Percentiles rank a stretch among this genome's conserved stretches.
Conservation (phyloP, 2,797 vertebrate species). For the Eleutherodactylus coqui region DNA sequence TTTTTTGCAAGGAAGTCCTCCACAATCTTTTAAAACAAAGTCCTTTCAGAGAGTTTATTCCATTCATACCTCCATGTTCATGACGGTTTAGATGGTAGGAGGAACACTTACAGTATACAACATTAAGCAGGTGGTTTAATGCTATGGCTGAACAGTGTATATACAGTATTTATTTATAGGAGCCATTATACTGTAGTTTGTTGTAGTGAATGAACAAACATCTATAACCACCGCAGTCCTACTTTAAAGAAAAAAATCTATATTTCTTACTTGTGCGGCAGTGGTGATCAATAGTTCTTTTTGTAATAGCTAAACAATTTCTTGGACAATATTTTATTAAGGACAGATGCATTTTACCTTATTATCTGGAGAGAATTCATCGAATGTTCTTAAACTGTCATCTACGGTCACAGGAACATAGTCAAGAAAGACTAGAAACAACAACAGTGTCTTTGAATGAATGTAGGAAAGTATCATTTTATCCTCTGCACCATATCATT, state of each 20-base stretch:
- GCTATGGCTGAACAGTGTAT: neutral
- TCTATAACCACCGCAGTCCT: neutral
- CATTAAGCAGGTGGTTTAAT: neutral
- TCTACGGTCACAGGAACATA: neutral
- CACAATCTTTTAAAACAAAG: too few relatives aligned
- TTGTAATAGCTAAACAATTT: constrained; percentile 13
- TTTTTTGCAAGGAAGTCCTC: too few relatives aligned
- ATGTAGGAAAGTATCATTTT: neutral
- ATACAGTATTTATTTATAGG: neutral
- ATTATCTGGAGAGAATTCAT: constrained; percentile 13
- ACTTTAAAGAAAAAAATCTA: constrained; percentile 15
- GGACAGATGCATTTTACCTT: constrained; percentile 15
- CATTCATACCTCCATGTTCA: too few relatives aligned
- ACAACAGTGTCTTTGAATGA: neutral
- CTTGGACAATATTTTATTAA: constrained; percentile 26
- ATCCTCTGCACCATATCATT: too few relatives aligned
- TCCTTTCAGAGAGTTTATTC: too few relatives aligned
- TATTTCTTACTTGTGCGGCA: constrained; percentile 9
- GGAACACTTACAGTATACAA: too few relatives aligned
- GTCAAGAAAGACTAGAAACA: neutral
- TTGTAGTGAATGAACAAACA: neutral
- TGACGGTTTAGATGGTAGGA: too few relatives aligned
- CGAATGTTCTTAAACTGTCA: constrained; percentile 28
- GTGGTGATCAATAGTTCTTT: constrained; percentile 18
- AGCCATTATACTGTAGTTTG: neutral